Evolutionary conservation across 1,140 invertebrate species (phyloP), one percentile per base, ranked within the genome.

Genomic region (Drosophila ananassae): DNA sequence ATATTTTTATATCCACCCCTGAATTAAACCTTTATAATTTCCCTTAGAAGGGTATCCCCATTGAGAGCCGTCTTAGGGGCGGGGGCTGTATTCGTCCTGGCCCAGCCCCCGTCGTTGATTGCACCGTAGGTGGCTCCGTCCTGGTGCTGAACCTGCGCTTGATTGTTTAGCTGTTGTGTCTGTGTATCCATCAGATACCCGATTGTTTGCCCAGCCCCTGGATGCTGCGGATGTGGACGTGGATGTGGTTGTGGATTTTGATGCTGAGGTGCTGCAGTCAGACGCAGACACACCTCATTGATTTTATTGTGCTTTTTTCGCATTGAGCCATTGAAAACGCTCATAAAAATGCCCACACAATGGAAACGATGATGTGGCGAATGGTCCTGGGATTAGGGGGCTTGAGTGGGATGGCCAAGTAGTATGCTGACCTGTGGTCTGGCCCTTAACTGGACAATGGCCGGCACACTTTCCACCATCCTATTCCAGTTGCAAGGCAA

Each of bases 321-420:
- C 66, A 55, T 63, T 62, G 39, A 24, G 41, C 72, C 83, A 87
- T 83, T 79, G 72, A 83, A 83, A 89, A 81, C 78, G 83, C 83
- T 83, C 83, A 89, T 89, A 89, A 89, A 89, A 89, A 89, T 89
- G 83, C 72, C 83, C 83, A 89, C 82, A 85, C 82, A 85, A 85
- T 85, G 85, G 75, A 85, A 85, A 89, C 63, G 82, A 85, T 85
- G 82, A 85, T 85, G 83, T 63, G 84, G 79, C 72, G 76, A 62
- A 67, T 77, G 75, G 73, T 69, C 62, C 58, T 39, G 53, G 48
- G 67, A 55, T 53, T 59, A 57, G 21, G 44, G 56, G 72, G 30
- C 5, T 41, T 5, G 48, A 32, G 47, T 25, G 25, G 24, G 25
- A 21, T 47, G 51, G 17, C 24, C 21, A 32, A 39, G 21, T 44